phyloP scores from a whole-genome alignment of 2,113 vertebrate genomes.

The Danio rerio region DNA sequence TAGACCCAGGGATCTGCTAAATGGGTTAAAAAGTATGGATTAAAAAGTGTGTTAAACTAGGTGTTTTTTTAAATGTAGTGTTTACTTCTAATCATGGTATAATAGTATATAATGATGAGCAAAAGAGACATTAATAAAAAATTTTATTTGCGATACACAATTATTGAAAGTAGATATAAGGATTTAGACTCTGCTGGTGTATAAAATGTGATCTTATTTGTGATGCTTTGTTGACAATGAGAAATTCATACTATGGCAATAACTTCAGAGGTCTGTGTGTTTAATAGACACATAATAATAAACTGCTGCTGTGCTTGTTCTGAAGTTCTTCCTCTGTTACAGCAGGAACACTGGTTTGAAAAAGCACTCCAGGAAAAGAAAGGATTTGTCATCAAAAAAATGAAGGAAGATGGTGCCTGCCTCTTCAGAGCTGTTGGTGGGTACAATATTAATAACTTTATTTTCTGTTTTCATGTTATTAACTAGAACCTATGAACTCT shows the following conservation, averaged over 20 bases:
- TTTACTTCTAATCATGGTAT: too few species aligned
- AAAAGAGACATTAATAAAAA: too few species aligned
- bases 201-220: background rate
- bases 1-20: too few species aligned
- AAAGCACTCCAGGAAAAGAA: conserved; percentile 91
- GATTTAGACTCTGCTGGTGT: too few species aligned
- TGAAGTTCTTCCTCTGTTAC: conserved; percentile 48
- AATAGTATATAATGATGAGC: too few species aligned
- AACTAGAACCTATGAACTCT: too few species aligned
- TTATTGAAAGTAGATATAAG: too few species aligned
- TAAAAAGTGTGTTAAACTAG: too few species aligned
- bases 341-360: conserved; percentile 96
- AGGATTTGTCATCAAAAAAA: conserved; percentile 94
- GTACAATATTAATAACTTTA: conserved; percentile 59
- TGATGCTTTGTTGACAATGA: background rate
- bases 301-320: conserved; percentile 27
- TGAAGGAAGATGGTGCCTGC: conserved; percentile 95
- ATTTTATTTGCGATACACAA: too few species aligned
- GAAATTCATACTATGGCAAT: background rate
- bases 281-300: background rate
- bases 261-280: background rate
- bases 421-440: conserved; percentile 92
- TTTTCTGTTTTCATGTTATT: background rate
- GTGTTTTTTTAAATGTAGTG: too few species aligned
- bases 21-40: too few species aligned